Percentiles rank a stretch among this genome's conserved stretches.
phyloP scores from a whole-genome alignment of 1,140 invertebrate genomes.

The Dendrolimus kikuchii region DNA sequence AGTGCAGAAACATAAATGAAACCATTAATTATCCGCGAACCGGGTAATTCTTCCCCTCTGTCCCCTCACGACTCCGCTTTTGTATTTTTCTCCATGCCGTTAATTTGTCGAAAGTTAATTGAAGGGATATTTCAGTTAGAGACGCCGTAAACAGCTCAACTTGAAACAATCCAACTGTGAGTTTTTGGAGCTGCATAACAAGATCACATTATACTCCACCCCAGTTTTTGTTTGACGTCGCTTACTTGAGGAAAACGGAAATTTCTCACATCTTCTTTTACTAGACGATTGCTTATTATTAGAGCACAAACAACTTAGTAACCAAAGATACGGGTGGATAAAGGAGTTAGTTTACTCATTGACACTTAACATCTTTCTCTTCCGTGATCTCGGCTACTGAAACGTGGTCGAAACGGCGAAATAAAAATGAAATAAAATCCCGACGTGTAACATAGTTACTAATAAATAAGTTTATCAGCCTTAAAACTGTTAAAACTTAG shows the following conservation, averaged over 20 bases:
- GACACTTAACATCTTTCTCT: too few species aligned
- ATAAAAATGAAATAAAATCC: too few species aligned
- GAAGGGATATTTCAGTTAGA: conserved; percentile 37
- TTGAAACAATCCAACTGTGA: conserved; percentile 24
- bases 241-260: conserved; percentile 10
- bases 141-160: conserved; percentile 33
- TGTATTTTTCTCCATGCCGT: conserved; percentile 44
- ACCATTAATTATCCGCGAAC: conserved; percentile 67
- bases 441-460: too few species aligned
- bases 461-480: too few species aligned
- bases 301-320: too few species aligned
- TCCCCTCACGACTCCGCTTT: conserved; percentile 24
- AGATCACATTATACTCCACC: conserved; percentile 18
- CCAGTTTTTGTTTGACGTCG: conserved; percentile 8
- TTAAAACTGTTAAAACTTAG: too few species aligned
- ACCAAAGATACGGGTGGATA: too few species aligned
- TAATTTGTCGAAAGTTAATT: conserved; percentile 53
- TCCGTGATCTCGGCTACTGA: too few species aligned
- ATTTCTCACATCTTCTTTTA: conserved; percentile 10
- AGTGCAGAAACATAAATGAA: conserved; percentile 70
- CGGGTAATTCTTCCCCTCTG: conserved; percentile 51
- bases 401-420: too few species aligned
- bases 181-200: conserved; percentile 24
- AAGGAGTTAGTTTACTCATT: too few species aligned
- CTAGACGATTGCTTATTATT: conserved; percentile 3